A percentile compares a stretch with the other conserved stretches of the same genome.
These are phyloP conservation scores for Rhadinocentrus ornatus DNA, from an alignment of 2,797 vertebrate species.

Conservation along the genomic window DNA sequence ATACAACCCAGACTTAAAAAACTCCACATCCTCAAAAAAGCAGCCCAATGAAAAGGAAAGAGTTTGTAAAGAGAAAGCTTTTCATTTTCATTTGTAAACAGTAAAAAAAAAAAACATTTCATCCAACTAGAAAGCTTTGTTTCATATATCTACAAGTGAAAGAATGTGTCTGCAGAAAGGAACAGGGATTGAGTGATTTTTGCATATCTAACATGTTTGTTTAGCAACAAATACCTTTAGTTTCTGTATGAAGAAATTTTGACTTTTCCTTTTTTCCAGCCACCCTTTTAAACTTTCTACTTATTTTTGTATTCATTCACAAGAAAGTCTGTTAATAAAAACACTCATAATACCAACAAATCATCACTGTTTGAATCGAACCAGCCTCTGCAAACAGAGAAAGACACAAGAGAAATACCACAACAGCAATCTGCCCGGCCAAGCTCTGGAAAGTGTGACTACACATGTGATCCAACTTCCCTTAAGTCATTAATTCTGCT, in stretches of 20 bases:
- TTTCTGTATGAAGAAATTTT: neutral
- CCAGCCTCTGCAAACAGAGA: neutral
- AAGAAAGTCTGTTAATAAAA: neutral
- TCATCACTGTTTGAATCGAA: neutral
- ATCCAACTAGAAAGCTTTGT: neutral
- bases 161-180: neutral
- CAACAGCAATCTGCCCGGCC: constrained; percentile 3
- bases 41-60: neutral
- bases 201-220: no score
- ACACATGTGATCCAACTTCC: constrained; percentile 17
- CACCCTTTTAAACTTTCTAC: neutral
- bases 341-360: neutral
- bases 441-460: constrained; percentile 25
- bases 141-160: neutral
- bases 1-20: neutral
- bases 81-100: constrained; percentile 17
- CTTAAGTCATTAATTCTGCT: constrained; percentile 32
- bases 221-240: constrained; percentile 5
- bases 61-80: neutral
- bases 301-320: neutral
- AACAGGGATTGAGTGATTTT: neutral
- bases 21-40: neutral
- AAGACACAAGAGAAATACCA: neutral
- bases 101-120: neutral
- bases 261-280: neutral